Percentiles rank a stretch among this genome's conserved stretches.
Conservation (phyloP, 2,888 invertebrate species). For the Lomographa bimaculata region DNA sequence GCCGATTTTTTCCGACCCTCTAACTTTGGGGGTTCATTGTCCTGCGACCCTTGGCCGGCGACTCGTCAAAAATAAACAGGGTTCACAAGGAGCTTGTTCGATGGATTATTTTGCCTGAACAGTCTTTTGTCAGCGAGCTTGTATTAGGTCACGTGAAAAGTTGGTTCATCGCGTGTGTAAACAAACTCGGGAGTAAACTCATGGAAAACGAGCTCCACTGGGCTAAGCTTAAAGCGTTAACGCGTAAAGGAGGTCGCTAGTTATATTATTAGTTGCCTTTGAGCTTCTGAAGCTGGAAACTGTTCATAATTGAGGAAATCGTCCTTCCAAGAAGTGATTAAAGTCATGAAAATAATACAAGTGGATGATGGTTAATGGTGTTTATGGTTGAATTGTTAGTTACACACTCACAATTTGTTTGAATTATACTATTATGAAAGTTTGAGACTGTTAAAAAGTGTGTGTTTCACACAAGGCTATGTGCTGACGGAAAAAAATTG, state of each 20-base stretch:
- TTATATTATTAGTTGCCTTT: neutral
- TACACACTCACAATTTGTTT: too few species aligned
- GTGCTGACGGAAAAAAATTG: too few species aligned
- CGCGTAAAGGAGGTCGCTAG: neutral
- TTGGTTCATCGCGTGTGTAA: conserved; percentile 18
- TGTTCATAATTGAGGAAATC: too few species aligned
- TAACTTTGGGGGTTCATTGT: conserved; percentile 50
- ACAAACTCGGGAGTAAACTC: conserved; percentile 5
- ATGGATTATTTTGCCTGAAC: conserved; percentile 52
- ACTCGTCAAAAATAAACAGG: conserved; percentile 59
- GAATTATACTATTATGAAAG: too few species aligned
- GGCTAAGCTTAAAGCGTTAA: conserved; percentile 8
- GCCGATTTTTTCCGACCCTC: conserved; percentile 61
- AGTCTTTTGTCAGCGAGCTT: conserved; percentile 35
- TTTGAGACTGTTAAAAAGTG: too few species aligned
- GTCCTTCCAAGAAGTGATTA: too few species aligned
- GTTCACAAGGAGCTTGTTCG: conserved; percentile 52
- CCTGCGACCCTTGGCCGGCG: conserved; percentile 32
- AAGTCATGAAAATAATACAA: too few species aligned
- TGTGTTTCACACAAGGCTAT: too few species aligned
- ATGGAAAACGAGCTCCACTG: conserved; percentile 13
- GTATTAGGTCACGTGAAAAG: conserved; percentile 17
- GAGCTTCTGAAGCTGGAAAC: too few species aligned
- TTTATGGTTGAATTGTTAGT: too few species aligned
- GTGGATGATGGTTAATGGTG: too few species aligned